Percentiles rank a stretch among this genome's conserved stretches.
These are phyloP conservation scores for Microplitis demolitor DNA, from an alignment of 1,140 invertebrate genomes.

Conservation along the genomic window DNA sequence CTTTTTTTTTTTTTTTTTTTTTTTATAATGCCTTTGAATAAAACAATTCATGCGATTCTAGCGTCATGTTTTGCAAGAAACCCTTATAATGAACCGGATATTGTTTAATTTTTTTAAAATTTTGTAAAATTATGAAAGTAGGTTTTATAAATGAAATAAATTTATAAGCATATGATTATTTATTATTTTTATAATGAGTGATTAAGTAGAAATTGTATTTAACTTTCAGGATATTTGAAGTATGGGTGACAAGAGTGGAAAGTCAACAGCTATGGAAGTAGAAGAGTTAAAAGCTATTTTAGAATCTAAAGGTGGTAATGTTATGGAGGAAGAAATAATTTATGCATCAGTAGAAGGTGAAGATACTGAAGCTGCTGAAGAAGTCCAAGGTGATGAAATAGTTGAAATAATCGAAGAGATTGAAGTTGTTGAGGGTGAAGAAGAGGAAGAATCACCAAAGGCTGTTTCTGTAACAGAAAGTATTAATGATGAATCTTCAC, in stretches of 20 bases:
- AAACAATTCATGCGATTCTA: too few species aligned
- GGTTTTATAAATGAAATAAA: too few species aligned
- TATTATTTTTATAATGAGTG: too few species aligned
- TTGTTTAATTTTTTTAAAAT: too few species aligned
- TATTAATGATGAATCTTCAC: slow-evolving; percentile 19
- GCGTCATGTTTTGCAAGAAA: too few species aligned
- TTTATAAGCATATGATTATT: too few species aligned
- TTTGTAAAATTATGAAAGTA: too few species aligned
- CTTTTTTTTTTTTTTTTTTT: too few species aligned
- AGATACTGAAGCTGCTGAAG: slow-evolving; percentile 7
- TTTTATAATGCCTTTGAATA: too few species aligned
- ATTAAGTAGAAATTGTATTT: too few species aligned
- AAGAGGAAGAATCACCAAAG: slow-evolving; percentile 43
- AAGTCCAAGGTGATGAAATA: slow-evolving; percentile 35
- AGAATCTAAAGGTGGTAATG: slow-evolving; percentile 7
- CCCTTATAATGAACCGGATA: too few species aligned
- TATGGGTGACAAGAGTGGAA: background rate
- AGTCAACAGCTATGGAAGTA: slow-evolving; percentile 7
- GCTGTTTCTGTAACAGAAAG: slow-evolving; percentile 49
- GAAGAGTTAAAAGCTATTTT: slow-evolving; percentile 22
- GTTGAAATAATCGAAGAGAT: slow-evolving; percentile 45
- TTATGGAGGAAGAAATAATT: slow-evolving; percentile 22
- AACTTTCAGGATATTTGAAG: background rate
- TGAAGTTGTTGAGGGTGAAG: slow-evolving; percentile 36
- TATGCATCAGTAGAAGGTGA: slow-evolving; percentile 5